Percentiles rank a stretch among this genome's conserved stretches.
Conservation (phyloP, 2,113 vertebrate species). For the Paradisaea rubra region DNA sequence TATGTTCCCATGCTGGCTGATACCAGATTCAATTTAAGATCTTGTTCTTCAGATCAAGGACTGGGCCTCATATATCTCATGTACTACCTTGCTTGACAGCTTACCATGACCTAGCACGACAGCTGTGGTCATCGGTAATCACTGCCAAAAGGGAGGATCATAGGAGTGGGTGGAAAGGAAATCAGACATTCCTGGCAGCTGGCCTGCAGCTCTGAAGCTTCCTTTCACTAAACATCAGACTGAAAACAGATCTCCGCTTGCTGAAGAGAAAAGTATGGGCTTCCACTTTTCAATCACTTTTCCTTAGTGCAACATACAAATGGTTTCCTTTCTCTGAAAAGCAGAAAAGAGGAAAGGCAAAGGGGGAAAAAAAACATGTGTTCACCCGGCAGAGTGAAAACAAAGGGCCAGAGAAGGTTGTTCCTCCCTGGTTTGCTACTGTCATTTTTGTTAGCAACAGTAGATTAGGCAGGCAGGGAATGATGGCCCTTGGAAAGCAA, state of each 20-base stretch:
- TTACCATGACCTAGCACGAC: slow-evolving; percentile 66
- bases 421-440: not conserved
- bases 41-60: slow-evolving; percentile 33
- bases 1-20: not conserved
- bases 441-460: not conserved
- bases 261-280: slow-evolving; percentile 29
- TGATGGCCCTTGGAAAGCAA: slow-evolving; percentile 9
- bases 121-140: slow-evolving; percentile 54
- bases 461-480: slow-evolving; percentile 17
- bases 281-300: slow-evolving; percentile 39
- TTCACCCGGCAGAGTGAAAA: not conserved
- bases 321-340: slow-evolving; percentile 7
- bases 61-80: slow-evolving; percentile 17
- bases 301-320: not conserved
- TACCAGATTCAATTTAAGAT: not conserved
- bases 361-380: not conserved
- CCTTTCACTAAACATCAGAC: slow-evolving; percentile 44
- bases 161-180: slow-evolving; percentile 58
- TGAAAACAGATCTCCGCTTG: slow-evolving; percentile 32
- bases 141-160: slow-evolving; percentile 61
- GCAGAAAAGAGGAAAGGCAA: not conserved
- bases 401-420: not conserved
- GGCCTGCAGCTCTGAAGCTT: slow-evolving; percentile 48
- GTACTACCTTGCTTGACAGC: slow-evolving; percentile 54
- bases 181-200: slow-evolving; percentile 61